Conservation (phyloP, 2,888 invertebrate species). For the Acanthosepion lycidas region DNA sequence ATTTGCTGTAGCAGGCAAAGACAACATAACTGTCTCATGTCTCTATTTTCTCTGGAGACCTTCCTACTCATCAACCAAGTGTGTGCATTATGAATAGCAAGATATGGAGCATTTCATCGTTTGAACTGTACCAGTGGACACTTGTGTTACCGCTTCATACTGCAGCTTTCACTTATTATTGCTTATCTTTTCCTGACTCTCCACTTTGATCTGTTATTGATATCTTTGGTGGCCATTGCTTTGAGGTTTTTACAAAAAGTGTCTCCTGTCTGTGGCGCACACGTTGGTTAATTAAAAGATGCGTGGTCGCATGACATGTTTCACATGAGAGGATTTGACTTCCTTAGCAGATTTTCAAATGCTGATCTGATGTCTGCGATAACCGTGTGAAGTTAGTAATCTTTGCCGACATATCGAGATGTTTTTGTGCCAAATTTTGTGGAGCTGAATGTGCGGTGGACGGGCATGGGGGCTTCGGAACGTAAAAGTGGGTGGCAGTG, state of each 20-base stretch:
- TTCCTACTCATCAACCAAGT: background rate
- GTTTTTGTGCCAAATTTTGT: conserved; percentile 33
- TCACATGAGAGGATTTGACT: conserved; percentile 7
- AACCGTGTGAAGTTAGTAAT: conserved; percentile 33
- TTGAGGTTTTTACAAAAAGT: conserved; percentile 33
- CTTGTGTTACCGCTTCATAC: background rate
- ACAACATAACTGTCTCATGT: background rate
- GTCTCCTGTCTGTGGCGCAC: conserved; percentile 5
- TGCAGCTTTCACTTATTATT: background rate
- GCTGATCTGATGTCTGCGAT: conserved; percentile 13
- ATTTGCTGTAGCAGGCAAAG: conserved; percentile 22
- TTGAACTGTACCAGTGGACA: conserved; percentile 33
- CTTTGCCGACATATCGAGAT: conserved; percentile 33
- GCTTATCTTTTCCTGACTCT: background rate
- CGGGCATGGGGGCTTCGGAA: background rate
- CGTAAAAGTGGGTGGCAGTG: background rate
- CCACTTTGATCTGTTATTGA: conserved; percentile 23
- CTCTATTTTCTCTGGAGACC: background rate
- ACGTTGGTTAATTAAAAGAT: conserved; percentile 11
- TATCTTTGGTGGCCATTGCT: conserved; percentile 33
- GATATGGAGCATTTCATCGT: background rate
- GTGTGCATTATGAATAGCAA: conserved; percentile 3
- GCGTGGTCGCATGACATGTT: background rate
- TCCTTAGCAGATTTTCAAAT: conserved; percentile 33
- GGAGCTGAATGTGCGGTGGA: background rate